Evolutionary conservation across 1,140 invertebrate genomes (phyloP), one percentile per base, ranked within the genome.

Genomic region (Melipona quadrifasciata): DNA sequence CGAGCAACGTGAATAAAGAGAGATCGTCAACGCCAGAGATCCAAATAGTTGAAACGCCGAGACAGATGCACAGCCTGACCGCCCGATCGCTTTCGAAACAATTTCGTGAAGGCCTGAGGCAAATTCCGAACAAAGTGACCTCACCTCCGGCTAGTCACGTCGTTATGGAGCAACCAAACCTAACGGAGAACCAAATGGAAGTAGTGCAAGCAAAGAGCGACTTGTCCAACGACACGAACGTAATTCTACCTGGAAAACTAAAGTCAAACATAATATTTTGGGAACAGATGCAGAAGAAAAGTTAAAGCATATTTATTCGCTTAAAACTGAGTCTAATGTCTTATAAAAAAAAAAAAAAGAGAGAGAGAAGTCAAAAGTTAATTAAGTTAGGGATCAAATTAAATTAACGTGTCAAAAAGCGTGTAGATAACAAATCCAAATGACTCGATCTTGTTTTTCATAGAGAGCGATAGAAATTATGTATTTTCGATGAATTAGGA

Each of bases 41-140:
- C 78, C 93, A 93, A 64, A 92, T 93, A 74, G 86, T 93, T 58
- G 91, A 92, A 71, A 91, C 90, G 21, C 94, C 95, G 1, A 91
- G 90, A n/a, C 94, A 97, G 93, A 97, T 97, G 93, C 97, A 98
- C 92, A 98, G 97, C 94, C 93, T 98, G 87, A 98, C 97, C 51
- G 97, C 97, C n/a, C 95, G 97, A 88, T 97, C 97, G 86, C 95
- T 98, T 57, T 97, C 97, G 1, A 96, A 95, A 89, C 96, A 97
- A 94, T 97, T 97, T 90, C 95, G 97, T 53, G 97, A 97, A 87
- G 96, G 96, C 76, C 93, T 97, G 11, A 91, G 92, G 55, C 91
- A 93, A 87, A 93, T 94, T 47, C 91, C 93, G 6, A 91, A 82
- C 31, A 94, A 93, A 87, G 76, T 89, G 5, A 75, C 81, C n/a